Evolutionary conservation across 2,888 invertebrate species (phyloP), one percentile per base, ranked within the genome.

Genomic region (Teleogryllus oceanicus): DNA sequence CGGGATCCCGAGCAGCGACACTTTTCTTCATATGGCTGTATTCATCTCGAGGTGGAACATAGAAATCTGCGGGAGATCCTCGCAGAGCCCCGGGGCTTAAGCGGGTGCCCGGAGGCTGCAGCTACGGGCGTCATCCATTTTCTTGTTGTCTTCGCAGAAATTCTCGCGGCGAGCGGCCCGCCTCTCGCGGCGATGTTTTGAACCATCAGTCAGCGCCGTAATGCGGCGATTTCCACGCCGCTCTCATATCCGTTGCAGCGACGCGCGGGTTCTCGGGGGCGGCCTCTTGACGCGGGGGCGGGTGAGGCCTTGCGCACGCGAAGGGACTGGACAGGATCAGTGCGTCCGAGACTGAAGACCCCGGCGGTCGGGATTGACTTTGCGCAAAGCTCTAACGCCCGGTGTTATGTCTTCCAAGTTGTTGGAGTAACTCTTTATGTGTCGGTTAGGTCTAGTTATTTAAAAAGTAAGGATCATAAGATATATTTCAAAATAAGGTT

Each of bases 21-120:
- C 50, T 75, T 75, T 79, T 78, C 76, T 81, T 79, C 78, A 78
- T 79, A 78, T 77, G 79, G 76, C 75, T 80, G 78, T 77, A 77
- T 80, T 80, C 62, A 62, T 62, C 62, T 79, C 77, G 77, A 77
- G 79, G 62, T 13, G 8, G 62, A 37, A 62, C 62, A n/a, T 62
- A 62, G 62, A 62, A 62, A 62, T 62, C 62, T 62, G 62, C 13
- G 62, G 62, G n/a, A 62, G n/a, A 62, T 62, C 62, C 62, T 18
- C 13, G 62, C 3, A 16, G n/a, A 62, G 13, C 62, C 62, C 62
- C 16, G 13, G 62, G 8, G 62, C 16, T 62, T 62, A 62, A 62
- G n/a, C 16, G n/a, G 62, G 16, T 62, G 13, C 62, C 16, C 62
- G 62, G 62, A 4, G 62, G n/a, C 62, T 13, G 62, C 11, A 8